Evolutionary conservation across 2,113 vertebrate genomes (phyloP).

Genomic region (Rhinolophus ferrumequinum): DNA sequence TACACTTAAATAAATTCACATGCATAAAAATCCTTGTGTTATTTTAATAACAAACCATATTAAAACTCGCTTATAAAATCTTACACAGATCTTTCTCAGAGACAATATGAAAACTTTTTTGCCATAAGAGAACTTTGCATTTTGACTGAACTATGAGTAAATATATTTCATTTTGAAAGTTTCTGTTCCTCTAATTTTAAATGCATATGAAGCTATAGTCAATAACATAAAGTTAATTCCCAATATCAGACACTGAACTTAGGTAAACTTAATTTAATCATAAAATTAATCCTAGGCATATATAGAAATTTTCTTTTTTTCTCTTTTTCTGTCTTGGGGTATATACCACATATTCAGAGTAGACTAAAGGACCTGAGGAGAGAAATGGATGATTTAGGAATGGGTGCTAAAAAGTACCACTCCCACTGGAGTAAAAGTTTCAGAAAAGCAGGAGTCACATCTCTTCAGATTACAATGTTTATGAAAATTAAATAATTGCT

Average conservation of each 20-base stretch:
- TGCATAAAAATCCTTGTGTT: neutral
- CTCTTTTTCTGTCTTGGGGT: neutral
- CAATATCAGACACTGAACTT: conserved; percentile 63
- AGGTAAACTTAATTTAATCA: conserved; percentile 48
- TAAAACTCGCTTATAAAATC: conserved; percentile 61
- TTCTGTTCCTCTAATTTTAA: conserved; percentile 74
- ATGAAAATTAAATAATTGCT: neutral
- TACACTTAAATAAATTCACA: conserved; percentile 24
- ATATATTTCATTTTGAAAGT: conserved; percentile 68
- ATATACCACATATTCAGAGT: neutral
- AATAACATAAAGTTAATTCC: conserved; percentile 69
- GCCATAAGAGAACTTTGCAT: neutral
- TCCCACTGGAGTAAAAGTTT: neutral
- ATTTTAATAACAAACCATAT: conserved; percentile 36
- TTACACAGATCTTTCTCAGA: conserved; percentile 62
- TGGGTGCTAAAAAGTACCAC: no score
- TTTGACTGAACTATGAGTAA: conserved; percentile 49
- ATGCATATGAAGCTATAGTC: conserved; percentile 70
- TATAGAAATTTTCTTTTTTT: neutral
- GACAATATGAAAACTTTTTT: conserved; percentile 58
- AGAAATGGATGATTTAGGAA: neutral
- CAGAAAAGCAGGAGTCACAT: neutral
- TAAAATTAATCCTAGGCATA: neutral
- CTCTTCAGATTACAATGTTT: neutral
- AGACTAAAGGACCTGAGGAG: neutral